Evolutionary conservation across 1,140 invertebrate genomes (phyloP), one percentile per base, ranked within the genome.

Genomic region (Ceratoteleas bidentatus): DNA sequence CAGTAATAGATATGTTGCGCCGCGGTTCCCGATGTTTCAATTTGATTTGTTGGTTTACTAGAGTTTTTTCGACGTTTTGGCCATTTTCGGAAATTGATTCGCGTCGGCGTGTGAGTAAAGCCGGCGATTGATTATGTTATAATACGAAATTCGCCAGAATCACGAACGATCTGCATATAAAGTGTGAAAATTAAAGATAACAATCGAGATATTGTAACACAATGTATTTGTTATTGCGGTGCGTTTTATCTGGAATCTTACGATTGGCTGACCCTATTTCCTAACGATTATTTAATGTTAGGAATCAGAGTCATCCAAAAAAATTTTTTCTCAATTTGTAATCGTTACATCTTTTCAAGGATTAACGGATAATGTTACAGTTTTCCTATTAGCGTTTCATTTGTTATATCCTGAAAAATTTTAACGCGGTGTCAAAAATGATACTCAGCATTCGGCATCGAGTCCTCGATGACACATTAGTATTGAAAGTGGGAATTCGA

Each of bases 171-270:
- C 13, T 8, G n/a, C 7, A n/a, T 38, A n/a, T 56, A 11, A 40
- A 69, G 45, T 58, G 65, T 58, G 65, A 58, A 58, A 50, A 69
- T 68, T 45, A 16, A 54, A 56, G 64, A 68, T 68, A 68, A 10
- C 14, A 47, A 68, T 68, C 64, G 14, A 36, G 40, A 43, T 56
- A 47, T 68, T 5, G 33, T 52, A 56, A 57, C 32, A 68, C 53
- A 69, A 57, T 57, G 65, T 58, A 14, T 49, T 58, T 58, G 50
- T 47, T 58, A 47, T 50, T 47, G 15, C 45, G 43, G 56, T 57
- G 24, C 9, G 45, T 13, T 40, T 68, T 68, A 68, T 68, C 65
- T 34, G 9, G 36, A 68, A 68, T 68, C 65, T 57, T 32, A 56
- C 13, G 56, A 24, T 66, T 52, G 14, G 53, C 47, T 57, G 43